Evolutionary conservation across 2,888 invertebrate genomes (phyloP), one percentile per base, ranked within the genome.

Genomic region (Salpingus planirostris): DNA sequence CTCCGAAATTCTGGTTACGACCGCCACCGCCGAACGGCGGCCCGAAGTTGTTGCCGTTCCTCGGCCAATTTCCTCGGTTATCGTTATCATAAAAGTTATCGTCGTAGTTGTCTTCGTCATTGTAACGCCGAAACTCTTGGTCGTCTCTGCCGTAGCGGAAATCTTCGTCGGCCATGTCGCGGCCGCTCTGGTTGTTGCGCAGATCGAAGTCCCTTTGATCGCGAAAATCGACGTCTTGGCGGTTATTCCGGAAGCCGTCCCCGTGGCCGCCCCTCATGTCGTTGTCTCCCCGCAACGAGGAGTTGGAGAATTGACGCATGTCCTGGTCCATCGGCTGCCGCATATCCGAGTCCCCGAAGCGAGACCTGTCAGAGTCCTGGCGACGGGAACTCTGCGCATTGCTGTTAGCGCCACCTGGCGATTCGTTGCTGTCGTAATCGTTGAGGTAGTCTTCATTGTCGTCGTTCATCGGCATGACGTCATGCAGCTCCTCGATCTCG

Each of bases 401-500:
- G 15, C 14, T 43, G 24, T 41, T 44, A 8, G 25, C 11, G 11
- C 27, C 30, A 11, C 30, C 31, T 25, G 24, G 25, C 1, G 31
- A 29, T 7, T 44, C 64, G 27, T 65, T 62, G 12, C 67, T 65
- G 15, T 74, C 74, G 32, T 69, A 68, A 13, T 69, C 67, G 31
- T 66, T 66, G 1, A 64, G 52, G 24, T 62, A 62, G 22, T 69
- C 60, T 27, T 63, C 59, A 15, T 56, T 54, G 29, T 52, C 76
- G 41, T 80, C 79, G 29, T 73, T 64, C 40, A 78, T 73, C 2
- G 83, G 81, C 64, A 85, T 78, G 2, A 85, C 78, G 57, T 86
- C 86, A 34, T 78, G 75, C 18, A 88, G 59, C 53, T 88, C 85
- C 54, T 85, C 85, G 42, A 89, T 74, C 60, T 83, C 85, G 7